Conservation (phyloP, 2,888 invertebrate genomes). For the Chymomyza fuscimana region DNA sequence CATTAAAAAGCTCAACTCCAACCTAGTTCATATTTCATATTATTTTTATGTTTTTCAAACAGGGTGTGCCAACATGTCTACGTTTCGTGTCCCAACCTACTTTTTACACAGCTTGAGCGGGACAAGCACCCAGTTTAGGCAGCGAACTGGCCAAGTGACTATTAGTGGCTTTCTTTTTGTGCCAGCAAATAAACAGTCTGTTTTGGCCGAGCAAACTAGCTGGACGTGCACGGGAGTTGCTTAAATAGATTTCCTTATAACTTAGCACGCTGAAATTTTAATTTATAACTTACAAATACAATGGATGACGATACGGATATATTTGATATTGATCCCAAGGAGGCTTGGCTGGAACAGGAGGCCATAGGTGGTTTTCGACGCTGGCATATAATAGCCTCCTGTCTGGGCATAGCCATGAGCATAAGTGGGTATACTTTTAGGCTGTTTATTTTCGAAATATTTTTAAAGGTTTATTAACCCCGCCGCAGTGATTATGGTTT, state of each 20-base stretch:
- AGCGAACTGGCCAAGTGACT: conserved; percentile 21
- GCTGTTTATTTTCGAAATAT: not conserved
- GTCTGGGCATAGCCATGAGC: conserved; percentile 83
- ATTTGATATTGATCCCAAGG: conserved; percentile 78
- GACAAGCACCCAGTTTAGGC: conserved; percentile 33
- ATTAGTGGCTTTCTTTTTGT: conserved; percentile 27
- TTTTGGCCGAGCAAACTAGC: conserved; percentile 49
- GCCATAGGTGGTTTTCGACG: conserved; percentile 86
- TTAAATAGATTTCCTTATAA: not conserved
- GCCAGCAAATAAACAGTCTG: conserved; percentile 49
- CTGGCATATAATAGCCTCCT: conserved; percentile 90
- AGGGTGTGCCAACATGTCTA: conserved; percentile 40
- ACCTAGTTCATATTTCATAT: not conserved
- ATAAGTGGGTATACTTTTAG: conserved; percentile 81
- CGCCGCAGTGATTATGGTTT: conserved; percentile 87
- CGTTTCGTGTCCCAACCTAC: conserved; percentile 20
- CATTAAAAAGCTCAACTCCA: not conserved
- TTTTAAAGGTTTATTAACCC: not conserved
- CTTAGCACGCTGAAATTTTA: not conserved
- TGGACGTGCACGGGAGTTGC: conserved; percentile 41
- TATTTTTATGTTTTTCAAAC: conserved; percentile 9
- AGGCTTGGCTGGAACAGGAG: conserved; percentile 87
- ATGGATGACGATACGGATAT: conserved; percentile 69
- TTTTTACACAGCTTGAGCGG: not conserved
- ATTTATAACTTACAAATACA: conserved; percentile 13